Evolutionary conservation across 2,888 invertebrate species (phyloP).

Genomic region (Cactoblastis cactorum): DNA sequence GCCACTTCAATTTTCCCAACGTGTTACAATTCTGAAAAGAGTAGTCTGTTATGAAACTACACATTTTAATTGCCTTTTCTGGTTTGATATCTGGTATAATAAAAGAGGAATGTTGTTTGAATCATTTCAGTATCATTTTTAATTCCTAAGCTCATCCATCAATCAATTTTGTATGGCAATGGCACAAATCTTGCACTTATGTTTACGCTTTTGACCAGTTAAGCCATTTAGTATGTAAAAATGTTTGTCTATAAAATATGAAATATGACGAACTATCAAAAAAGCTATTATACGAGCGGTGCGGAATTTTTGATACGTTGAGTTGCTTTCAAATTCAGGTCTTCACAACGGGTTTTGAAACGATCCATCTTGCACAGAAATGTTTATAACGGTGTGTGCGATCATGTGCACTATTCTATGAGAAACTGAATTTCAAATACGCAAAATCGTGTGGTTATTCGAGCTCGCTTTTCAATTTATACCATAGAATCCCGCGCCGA

Average conservation of each 20-base stretch:
- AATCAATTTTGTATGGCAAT: no score
- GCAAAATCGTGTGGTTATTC: constrained; percentile 65
- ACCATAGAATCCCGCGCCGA: constrained; percentile 53
- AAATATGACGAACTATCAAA: constrained; percentile 4
- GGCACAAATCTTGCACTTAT: no score
- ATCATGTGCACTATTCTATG: constrained; percentile 35
- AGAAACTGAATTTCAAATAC: constrained; percentile 71
- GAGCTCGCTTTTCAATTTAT: constrained; percentile 66
- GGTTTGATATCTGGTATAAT: no score
- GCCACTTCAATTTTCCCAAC: constrained; percentile 16
- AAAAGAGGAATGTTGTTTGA: no score
- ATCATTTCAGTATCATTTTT: not conserved
- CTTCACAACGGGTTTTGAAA: constrained; percentile 46
- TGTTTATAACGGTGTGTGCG: constrained; percentile 36
- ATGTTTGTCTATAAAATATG: not conserved
- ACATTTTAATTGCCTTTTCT: constrained; percentile 22
- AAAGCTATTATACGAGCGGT: not conserved
- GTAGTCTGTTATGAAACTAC: constrained; percentile 20
- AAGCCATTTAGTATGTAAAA: no score
- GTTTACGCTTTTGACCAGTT: no score
- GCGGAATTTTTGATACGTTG: constrained; percentile 36
- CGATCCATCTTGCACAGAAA: constrained; percentile 52
- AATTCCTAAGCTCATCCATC: not conserved
- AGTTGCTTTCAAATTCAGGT: constrained; percentile 49
- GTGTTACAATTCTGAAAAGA: constrained; percentile 19